Evolutionary conservation across 2,888 invertebrate genomes (phyloP).

Genomic region (Germaria angustata): DNA sequence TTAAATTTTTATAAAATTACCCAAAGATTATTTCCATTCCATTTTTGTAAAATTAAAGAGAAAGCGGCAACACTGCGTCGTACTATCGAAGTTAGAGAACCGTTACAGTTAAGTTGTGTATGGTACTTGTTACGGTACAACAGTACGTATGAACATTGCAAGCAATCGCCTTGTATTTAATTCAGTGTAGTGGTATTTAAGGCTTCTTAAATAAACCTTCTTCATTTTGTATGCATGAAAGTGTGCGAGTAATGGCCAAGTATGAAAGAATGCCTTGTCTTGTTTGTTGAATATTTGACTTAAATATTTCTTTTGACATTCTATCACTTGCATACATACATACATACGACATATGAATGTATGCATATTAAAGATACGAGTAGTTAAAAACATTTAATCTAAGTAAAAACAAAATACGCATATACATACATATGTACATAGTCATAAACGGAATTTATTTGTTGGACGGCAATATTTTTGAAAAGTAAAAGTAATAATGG

Average conservation of each 20-base stretch:
- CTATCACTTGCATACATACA: neutral
- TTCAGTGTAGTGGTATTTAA: conserved; percentile 19
- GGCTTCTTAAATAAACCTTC: conserved; percentile 25
- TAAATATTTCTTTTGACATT: neutral
- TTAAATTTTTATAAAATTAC: too few species aligned
- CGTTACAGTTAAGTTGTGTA: conserved; percentile 10
- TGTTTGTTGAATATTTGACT: conserved; percentile 7
- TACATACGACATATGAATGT: neutral
- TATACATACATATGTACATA: too few species aligned
- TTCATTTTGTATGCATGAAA: neutral
- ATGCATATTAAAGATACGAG: neutral
- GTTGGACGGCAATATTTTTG: neutral
- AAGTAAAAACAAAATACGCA: neutral
- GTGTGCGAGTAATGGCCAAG: neutral
- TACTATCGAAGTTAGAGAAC: neutral
- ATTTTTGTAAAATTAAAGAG: neutral
- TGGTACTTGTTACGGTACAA: conserved; percentile 46
- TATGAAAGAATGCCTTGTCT: neutral
- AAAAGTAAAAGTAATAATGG: too few species aligned
- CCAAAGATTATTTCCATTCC: too few species aligned
- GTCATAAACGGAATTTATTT: neutral
- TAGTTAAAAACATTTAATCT: too few species aligned
- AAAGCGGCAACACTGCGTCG: neutral
- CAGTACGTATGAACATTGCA: conserved; percentile 53
- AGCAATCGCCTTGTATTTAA: conserved; percentile 35